Evolutionary conservation across 2,797 vertebrate genomes (phyloP).

Genomic region (Pangasius macronema): DNA sequence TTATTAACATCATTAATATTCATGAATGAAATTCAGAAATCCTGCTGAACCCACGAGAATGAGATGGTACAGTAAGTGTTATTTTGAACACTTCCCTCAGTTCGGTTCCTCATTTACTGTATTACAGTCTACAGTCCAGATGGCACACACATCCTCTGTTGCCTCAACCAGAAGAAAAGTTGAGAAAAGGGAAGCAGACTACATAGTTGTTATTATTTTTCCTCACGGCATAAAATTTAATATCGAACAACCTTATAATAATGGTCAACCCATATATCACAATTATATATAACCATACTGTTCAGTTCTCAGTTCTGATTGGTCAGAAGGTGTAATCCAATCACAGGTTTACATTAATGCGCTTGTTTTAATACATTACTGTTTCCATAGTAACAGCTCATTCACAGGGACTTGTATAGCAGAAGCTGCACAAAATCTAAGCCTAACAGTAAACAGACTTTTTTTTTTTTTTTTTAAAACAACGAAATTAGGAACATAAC

Average conservation of each 20-base stretch:
- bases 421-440: not conserved
- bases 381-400: not conserved
- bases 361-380: not conserved
- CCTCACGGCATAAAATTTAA: not conserved
- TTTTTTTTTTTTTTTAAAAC: not conserved
- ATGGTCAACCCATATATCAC: not conserved
- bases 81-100: not conserved
- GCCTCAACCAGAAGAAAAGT: too few relatives aligned
- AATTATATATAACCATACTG: not conserved
- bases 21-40: not conserved
- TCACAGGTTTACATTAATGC: not conserved
- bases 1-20: constrained; percentile 12
- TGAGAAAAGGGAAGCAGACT: not conserved
- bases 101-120: not conserved
- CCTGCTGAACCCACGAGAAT: not conserved
- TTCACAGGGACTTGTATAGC: too few relatives aligned
- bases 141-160: not conserved
- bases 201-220: not conserved
- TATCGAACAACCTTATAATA: not conserved
- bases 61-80: not conserved
- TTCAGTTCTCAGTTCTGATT: not conserved
- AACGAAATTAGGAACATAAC: not conserved
- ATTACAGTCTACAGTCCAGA: not conserved
- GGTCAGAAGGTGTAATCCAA: not conserved
- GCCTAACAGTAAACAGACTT: not conserved